A percentile compares a stretch with the other conserved stretches of the same genome.
Evolutionary conservation across 2,888 invertebrate species (phyloP).

Genomic region (Drymonia ruficornis): DNA sequence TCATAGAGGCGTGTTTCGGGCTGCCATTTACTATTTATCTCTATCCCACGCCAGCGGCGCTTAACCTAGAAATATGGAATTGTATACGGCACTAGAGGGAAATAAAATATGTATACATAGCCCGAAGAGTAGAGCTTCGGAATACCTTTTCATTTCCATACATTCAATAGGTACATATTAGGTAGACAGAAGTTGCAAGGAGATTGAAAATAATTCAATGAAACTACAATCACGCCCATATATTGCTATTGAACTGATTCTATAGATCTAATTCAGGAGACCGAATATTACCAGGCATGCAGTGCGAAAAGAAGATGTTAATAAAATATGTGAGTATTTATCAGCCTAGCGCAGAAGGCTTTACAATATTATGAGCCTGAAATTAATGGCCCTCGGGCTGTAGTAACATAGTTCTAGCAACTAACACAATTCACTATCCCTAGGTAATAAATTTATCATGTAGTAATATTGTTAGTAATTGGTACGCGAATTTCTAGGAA

Average conservation of each 20-base stretch:
- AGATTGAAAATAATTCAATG: background rate
- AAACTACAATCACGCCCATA: too few species aligned
- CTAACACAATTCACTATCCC: background rate
- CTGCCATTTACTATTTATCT: constrained; percentile 31
- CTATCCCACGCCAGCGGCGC: constrained; percentile 17
- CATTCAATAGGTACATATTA: too few species aligned
- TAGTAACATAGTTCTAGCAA: background rate
- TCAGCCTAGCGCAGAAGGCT: too few species aligned
- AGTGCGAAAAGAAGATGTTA: too few species aligned
- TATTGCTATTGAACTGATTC: too few species aligned
- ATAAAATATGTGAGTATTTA: too few species aligned
- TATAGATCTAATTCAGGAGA: too few species aligned
- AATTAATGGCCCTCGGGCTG: too few species aligned
- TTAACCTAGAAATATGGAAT: constrained; percentile 20
- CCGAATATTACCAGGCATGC: too few species aligned
- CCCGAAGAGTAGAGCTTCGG: background rate
- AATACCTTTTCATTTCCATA: background rate
- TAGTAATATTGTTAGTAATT: background rate
- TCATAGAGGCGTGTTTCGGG: constrained; percentile 19
- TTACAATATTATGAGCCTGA: too few species aligned
- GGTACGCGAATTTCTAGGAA: too few species aligned
- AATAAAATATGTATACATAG: constrained; percentile 23
- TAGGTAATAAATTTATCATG: too few species aligned
- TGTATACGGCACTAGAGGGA: constrained; percentile 11
- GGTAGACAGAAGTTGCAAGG: background rate